Evolutionary conservation across 2,113 vertebrate species (phyloP).

Genomic region (Apeltes quadracus): DNA sequence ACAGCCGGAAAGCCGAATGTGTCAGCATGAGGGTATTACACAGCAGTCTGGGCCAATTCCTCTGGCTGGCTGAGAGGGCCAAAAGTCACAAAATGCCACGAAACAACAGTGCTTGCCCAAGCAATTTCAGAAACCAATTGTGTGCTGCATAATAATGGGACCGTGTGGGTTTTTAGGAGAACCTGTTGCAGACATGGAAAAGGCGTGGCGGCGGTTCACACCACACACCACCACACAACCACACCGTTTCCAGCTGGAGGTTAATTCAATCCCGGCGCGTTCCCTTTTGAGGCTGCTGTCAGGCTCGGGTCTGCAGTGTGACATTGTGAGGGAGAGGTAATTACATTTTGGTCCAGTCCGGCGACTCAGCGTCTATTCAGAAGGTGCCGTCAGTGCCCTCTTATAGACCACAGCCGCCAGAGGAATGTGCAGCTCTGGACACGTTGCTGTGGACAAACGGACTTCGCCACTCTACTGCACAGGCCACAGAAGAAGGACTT

Average conservation of each 20-base stretch:
- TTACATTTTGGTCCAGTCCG: slow-evolving; percentile 78
- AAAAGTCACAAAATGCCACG: slow-evolving; percentile 62
- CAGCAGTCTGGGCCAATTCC: slow-evolving; percentile 39
- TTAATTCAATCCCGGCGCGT: slow-evolving; percentile 77
- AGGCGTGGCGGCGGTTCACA: slow-evolving; percentile 53
- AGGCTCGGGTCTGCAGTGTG: slow-evolving; percentile 72
- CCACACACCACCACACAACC: slow-evolving; percentile 53
- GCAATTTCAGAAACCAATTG: slow-evolving; percentile 50
- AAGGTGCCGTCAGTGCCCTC: slow-evolving; percentile 65
- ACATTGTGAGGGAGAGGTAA: slow-evolving; percentile 80
- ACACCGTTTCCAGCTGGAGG: slow-evolving; percentile 64
- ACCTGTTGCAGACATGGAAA: slow-evolving; percentile 44
- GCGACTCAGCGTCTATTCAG: slow-evolving; percentile 76
- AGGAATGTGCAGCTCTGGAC: slow-evolving; percentile 62
- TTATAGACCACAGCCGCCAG: slow-evolving; percentile 61
- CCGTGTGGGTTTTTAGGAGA: slow-evolving; percentile 40
- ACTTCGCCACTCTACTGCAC: slow-evolving; percentile 8
- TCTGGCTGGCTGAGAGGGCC: slow-evolving; percentile 40
- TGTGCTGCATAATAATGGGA: slow-evolving; percentile 44
- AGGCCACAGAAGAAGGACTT: neutral
- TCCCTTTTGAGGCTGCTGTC: slow-evolving; percentile 76
- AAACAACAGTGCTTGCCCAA: slow-evolving; percentile 48
- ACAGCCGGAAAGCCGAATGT: slow-evolving; percentile 7
- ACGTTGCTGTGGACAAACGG: slow-evolving; percentile 30
- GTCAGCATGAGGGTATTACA: slow-evolving; percentile 29